phyloP scores from a whole-genome alignment of 2,113 vertebrate genomes.

The Lagenorhynchus albirostris region DNA sequence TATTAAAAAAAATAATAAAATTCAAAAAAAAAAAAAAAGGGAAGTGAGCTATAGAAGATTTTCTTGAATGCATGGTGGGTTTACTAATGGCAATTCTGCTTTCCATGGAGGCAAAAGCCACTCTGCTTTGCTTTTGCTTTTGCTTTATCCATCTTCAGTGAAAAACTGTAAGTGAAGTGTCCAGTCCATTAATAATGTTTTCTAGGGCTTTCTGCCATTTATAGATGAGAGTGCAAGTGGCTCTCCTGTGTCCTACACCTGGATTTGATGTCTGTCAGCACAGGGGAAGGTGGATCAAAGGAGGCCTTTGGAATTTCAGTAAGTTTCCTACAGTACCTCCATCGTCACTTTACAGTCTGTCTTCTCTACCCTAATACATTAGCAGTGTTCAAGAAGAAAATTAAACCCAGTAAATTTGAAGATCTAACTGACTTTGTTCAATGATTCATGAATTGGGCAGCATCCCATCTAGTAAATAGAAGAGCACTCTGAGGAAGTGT shows the following conservation, averaged over 20 bases:
- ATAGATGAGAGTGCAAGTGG: not conserved
- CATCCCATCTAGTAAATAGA: not conserved
- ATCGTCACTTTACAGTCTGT: not conserved
- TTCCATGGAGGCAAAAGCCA: not conserved
- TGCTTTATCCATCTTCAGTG: not conserved
- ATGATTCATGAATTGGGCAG: not conserved
- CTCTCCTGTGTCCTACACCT: not conserved
- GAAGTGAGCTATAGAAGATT: not conserved
- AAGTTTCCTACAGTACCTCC: not conserved
- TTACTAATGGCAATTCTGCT: not conserved
- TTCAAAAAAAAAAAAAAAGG: too few species aligned
- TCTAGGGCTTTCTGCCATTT: not conserved
- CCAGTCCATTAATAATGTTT: not conserved
- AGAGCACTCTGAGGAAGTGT: not conserved
- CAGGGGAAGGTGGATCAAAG: not conserved
- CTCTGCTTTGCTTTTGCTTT: not conserved
- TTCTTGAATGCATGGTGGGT: not conserved
- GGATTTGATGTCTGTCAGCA: not conserved
- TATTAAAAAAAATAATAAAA: too few species aligned
- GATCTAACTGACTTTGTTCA: not conserved
- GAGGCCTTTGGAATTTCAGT: not conserved
- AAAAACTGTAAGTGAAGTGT: not conserved
- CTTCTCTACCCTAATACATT: not conserved
- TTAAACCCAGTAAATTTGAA: not conserved
- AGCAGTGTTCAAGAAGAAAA: not conserved